Evolutionary conservation across 2,113 vertebrate species (phyloP).

Genomic region (Eolophus roseicapilla): DNA sequence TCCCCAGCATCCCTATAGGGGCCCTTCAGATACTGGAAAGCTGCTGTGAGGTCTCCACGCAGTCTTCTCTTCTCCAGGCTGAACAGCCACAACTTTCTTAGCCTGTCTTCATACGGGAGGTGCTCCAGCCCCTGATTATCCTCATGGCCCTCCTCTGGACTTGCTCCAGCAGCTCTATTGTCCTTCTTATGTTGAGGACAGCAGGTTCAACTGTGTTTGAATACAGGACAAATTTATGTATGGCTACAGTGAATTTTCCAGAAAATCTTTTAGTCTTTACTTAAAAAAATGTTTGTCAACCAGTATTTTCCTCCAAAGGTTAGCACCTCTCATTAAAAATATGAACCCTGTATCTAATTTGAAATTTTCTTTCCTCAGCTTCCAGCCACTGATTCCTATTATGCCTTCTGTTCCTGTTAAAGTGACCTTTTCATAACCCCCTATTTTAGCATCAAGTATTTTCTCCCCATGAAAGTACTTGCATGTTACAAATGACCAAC

Average conservation of each 20-base stretch:
- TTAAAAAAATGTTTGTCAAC: background rate
- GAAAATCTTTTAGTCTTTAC: background rate
- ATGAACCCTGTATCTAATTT: background rate
- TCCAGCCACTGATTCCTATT: background rate
- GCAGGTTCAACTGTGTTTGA: background rate
- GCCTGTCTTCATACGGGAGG: background rate
- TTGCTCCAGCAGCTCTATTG: background rate
- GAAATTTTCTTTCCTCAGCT: background rate
- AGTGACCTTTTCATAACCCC: background rate
- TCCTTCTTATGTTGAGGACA: background rate
- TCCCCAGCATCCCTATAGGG: too few relatives aligned
- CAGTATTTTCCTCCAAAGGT: background rate
- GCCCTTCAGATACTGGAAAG: background rate
- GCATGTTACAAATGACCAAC: background rate
- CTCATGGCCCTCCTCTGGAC: background rate
- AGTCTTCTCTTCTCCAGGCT: background rate
- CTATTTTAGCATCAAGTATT: background rate
- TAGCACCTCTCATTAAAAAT: slow-evolving; percentile 14
- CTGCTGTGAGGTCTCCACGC: background rate
- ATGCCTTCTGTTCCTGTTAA: background rate
- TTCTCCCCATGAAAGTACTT: background rate
- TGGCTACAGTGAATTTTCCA: background rate
- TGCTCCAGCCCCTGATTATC: background rate
- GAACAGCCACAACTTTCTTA: background rate
- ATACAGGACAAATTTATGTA: background rate